These are phyloP conservation scores for Formica exsecta DNA, from an alignment of 1,140 invertebrate genomes.

Conservation along the genomic window DNA sequence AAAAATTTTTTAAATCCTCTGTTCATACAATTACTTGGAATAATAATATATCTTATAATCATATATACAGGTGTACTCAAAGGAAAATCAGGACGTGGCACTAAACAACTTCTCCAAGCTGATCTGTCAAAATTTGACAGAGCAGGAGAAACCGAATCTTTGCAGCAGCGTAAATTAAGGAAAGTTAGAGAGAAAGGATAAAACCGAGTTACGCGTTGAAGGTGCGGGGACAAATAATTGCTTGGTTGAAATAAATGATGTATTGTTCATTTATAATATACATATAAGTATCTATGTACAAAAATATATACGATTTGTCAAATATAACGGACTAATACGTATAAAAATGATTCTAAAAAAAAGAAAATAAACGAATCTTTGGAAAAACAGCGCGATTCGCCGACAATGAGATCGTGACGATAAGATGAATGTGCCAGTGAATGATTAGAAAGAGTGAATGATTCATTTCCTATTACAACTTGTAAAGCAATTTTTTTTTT, in stretches of 20 bases:
- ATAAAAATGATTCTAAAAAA: slow-evolving; percentile 63
- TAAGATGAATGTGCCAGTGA: background rate
- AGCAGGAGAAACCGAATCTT: slow-evolving; percentile 59
- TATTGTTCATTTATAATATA: slow-evolving; percentile 70
- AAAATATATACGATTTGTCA: slow-evolving; percentile 75
- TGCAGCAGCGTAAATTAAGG: slow-evolving; percentile 55
- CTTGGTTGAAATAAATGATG: slow-evolving; percentile 27
- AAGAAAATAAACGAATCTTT: slow-evolving; percentile 66
- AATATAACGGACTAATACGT: slow-evolving; percentile 59
- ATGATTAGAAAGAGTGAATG: background rate
- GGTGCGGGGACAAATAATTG: slow-evolving; percentile 20
- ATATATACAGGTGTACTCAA: slow-evolving; percentile 67
- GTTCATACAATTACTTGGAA: too few relatives aligned
- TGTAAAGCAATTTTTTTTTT: slow-evolving; percentile 5
- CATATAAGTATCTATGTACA: slow-evolving; percentile 76
- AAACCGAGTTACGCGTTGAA: background rate
- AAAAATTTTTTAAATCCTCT: too few relatives aligned
- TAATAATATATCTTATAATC: background rate
- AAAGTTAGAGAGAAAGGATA: background rate
- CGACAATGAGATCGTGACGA: slow-evolving; percentile 31
- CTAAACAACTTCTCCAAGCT: slow-evolving; percentile 72
- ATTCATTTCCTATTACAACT: background rate
- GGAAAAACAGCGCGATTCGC: slow-evolving; percentile 29
- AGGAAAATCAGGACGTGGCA: slow-evolving; percentile 71
- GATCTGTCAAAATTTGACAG: slow-evolving; percentile 74